Percentiles rank a stretch among this genome's conserved stretches.
These are phyloP conservation scores for Distichodus sexfasciatus DNA, from an alignment of 2,797 vertebrate species.

Conservation along the genomic window DNA sequence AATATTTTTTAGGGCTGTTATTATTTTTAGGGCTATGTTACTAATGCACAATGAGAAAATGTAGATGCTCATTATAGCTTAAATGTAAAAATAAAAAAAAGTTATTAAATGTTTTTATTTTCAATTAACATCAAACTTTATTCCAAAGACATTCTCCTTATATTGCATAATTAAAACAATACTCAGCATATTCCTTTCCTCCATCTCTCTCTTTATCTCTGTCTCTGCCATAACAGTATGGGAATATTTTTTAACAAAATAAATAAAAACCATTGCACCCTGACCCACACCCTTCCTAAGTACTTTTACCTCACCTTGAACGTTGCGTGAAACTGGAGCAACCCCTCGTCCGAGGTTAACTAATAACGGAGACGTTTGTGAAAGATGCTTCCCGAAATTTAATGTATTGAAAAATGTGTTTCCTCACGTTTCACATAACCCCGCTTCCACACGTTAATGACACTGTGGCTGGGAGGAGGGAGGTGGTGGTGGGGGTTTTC, in stretches of 20 bases:
- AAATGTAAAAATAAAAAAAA: too few species aligned
- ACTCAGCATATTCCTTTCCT: too few species aligned
- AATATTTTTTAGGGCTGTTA: too few species aligned
- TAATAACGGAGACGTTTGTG: constrained; percentile 76
- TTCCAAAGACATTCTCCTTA: too few species aligned
- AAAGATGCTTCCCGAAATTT: constrained; percentile 77
- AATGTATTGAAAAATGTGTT: constrained; percentile 81
- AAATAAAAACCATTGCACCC: constrained; percentile 58
- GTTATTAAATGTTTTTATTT: too few species aligned
- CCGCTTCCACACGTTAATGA: constrained; percentile 46
- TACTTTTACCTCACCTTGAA: constrained; percentile 69
- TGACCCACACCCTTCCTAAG: constrained; percentile 67
- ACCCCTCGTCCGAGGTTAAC: constrained; percentile 67
- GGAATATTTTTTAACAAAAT: constrained; percentile 59
- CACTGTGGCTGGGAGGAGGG: not conserved
- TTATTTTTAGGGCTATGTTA: too few species aligned
- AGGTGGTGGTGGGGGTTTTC: not conserved
- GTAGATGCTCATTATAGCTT: too few species aligned
- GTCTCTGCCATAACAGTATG: constrained; percentile 40
- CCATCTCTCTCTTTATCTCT: constrained; percentile 18
- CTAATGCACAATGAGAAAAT: too few species aligned
- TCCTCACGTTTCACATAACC: constrained; percentile 73
- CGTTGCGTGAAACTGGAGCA: constrained; percentile 64
- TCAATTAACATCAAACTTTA: too few species aligned
- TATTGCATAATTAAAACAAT: too few species aligned